Conservation (phyloP, 1,140 invertebrate genomes). For the Trichomalopsis sarcophagae region DNA sequence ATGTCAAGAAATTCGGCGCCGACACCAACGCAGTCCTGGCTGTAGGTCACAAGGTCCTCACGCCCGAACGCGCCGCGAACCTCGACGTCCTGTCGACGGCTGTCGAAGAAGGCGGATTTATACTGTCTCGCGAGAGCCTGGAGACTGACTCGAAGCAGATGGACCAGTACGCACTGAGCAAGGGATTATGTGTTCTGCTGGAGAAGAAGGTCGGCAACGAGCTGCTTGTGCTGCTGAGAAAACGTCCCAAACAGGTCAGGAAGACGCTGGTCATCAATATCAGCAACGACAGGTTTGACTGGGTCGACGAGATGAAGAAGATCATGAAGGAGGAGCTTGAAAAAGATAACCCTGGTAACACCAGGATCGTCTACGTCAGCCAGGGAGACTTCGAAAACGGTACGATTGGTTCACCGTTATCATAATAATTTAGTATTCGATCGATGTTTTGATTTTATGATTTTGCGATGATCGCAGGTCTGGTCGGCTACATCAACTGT, state of each 20-base stretch:
- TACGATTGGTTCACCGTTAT: not conserved
- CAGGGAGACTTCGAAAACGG: constrained; percentile 81
- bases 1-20: constrained; percentile 76
- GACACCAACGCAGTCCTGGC: constrained; percentile 78
- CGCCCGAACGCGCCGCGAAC: constrained; percentile 44
- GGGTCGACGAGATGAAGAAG: constrained; percentile 75
- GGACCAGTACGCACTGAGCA: not conserved
- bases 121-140: constrained; percentile 70
- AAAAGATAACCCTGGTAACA: constrained; percentile 33
- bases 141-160: constrained; percentile 60
- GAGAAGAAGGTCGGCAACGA: constrained; percentile 64
- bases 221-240: constrained; percentile 66
- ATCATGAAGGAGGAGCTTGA: constrained; percentile 75
- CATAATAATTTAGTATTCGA: not conserved
- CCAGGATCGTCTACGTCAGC: constrained; percentile 76
- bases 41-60: constrained; percentile 68
- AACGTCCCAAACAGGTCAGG: constrained; percentile 59
- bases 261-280: constrained; percentile 60
- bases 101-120: constrained; percentile 71
- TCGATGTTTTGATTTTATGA: not conserved
- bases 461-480: constrained; percentile 72
- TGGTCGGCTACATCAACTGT: constrained; percentile 90
- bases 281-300: constrained; percentile 71
- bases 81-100: constrained; percentile 62
- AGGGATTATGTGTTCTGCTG: constrained; percentile 63